Base-by-base conservation (phyloP, 2,888 invertebrate genomes). In the Troides aeacus region DNA sequence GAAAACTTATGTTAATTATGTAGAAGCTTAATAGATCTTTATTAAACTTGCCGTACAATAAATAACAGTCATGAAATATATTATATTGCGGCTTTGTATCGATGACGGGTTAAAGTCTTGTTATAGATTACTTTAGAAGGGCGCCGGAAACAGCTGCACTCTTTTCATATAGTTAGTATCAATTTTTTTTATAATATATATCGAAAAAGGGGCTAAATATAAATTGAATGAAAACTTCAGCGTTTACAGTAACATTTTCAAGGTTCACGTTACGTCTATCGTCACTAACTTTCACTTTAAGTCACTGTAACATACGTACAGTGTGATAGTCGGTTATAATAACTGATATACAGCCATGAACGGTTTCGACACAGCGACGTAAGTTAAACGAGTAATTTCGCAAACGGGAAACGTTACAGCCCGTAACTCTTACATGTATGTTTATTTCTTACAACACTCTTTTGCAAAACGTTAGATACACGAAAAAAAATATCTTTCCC, bases 31-130 rank as follows among this genome's bases (percentile, higher is more conserved):
- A 50, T 18, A 50, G 17, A 50, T 15, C 50, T 50, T 50, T 15
- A 50, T 15, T 18, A 18, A 15, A 18, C 17, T 50, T 80, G 69
- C 75, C 71, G 73, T 72, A 72, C 77, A 80, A 81, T 79, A 77
- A 78, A 78, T 77, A 71, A 74, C 74, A 73, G 77, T 76, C 78
- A 77, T 69, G 71, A 68, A 72, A 78, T 77, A 76, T 74, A 80
- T 78, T 77, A 76, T 74, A 80, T 78, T 78, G 78, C 78, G 71
- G 73, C 76, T 79, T 69, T 75, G 78, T 79, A 80, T 74, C 72
- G 71, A 65, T 73, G 74, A 69, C 70, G 73, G 72, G 62, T 66
- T 58, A 70, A 65, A 50, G 50, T 24, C 46, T 23, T 46, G 24
- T 65, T 62, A 69, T 3, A 30, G 30, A 30, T 30, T 30, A 42